phyloP scores from a whole-genome alignment of 2,113 vertebrate genomes.

The Lagopus leucura region DNA sequence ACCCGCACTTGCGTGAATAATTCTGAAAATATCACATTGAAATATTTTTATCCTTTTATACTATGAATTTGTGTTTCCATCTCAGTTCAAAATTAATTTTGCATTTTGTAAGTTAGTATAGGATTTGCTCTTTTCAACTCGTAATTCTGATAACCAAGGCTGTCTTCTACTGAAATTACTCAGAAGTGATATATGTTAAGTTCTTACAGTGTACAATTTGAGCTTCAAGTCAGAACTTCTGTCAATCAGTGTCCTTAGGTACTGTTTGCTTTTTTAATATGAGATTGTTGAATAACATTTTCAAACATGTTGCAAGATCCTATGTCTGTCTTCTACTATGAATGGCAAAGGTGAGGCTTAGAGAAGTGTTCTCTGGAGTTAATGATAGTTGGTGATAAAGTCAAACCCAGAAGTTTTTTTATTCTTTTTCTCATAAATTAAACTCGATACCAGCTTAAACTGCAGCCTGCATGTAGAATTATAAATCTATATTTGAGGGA shows the following conservation, averaged over 20 bases:
- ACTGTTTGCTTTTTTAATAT: background rate
- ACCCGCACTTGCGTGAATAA: background rate
- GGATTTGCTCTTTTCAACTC: background rate
- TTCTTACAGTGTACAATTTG: background rate
- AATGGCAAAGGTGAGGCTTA: background rate
- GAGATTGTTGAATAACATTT: background rate
- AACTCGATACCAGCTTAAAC: background rate
- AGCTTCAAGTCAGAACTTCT: background rate
- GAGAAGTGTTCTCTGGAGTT: background rate
- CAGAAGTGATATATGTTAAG: background rate
- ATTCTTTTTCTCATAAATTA: conserved; percentile 8
- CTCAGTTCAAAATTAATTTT: background rate
- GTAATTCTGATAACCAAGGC: background rate
- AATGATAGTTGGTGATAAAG: background rate
- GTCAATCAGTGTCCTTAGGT: background rate
- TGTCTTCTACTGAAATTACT: background rate
- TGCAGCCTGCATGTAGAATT: background rate
- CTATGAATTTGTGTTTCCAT: background rate
- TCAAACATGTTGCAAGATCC: background rate
- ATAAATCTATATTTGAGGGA: conserved; percentile 26
- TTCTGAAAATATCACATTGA: background rate
- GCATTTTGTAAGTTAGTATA: background rate
- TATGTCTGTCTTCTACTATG: background rate
- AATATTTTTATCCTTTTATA: background rate
- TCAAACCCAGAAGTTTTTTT: background rate